phyloP scores from a whole-genome alignment of 2,888 invertebrate species.

The Metellina segmentata region DNA sequence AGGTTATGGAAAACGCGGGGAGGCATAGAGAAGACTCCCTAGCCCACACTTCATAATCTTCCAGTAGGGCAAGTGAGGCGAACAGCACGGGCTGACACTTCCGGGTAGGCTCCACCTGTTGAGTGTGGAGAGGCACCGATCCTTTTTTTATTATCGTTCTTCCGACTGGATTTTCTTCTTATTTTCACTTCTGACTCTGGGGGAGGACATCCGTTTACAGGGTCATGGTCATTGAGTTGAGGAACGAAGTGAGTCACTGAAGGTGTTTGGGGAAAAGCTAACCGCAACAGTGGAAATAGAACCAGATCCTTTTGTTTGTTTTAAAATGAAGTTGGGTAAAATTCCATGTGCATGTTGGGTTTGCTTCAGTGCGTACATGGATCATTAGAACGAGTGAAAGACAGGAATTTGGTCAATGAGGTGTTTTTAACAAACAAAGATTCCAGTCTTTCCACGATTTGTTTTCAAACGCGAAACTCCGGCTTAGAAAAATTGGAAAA shows the following conservation, averaged over 20 bases:
- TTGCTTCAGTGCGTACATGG: too few species aligned
- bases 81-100: conserved; percentile 33
- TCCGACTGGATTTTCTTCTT: neutral
- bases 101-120: conserved; percentile 46
- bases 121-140: conserved; percentile 7
- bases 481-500: too few species aligned
- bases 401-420: too few species aligned
- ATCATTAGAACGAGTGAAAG: too few species aligned
- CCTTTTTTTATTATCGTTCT: conserved; percentile 14
- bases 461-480: too few species aligned
- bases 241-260: neutral
- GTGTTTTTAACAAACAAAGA: too few species aligned
- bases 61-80: conserved; percentile 49
- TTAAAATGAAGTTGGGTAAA: too few species aligned
- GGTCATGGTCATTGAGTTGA: conserved; percentile 65
- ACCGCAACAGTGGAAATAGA: too few species aligned
- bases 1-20: conserved; percentile 10
- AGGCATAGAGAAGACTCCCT: too few species aligned
- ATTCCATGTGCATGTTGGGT: too few species aligned
- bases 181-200: conserved; percentile 22
- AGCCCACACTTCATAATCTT: conserved; percentile 14
- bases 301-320: too few species aligned
- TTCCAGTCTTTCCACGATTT: too few species aligned
- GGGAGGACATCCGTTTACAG: conserved; percentile 66
- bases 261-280: neutral